Evolutionary conservation across 2,113 vertebrate species (phyloP).

Genomic region (Galbula dea): DNA sequence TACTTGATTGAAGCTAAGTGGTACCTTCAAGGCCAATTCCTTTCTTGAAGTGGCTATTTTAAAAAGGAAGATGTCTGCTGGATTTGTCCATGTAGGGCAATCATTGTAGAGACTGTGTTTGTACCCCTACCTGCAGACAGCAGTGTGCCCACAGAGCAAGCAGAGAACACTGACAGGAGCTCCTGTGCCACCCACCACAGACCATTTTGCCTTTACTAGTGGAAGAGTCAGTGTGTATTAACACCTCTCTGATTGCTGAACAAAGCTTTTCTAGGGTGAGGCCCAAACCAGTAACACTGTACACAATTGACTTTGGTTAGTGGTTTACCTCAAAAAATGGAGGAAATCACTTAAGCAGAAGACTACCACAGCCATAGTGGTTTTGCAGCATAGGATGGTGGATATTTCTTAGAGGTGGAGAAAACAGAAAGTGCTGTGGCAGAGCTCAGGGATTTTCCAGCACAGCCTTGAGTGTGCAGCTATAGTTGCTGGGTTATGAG

Average conservation of each 20-base stretch:
- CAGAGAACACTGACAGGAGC: not conserved
- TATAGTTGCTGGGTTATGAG: not conserved
- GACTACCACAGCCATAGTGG: not conserved
- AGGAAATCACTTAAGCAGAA: not conserved
- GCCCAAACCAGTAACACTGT: not conserved
- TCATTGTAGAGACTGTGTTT: not conserved
- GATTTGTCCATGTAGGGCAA: not conserved
- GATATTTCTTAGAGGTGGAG: not conserved
- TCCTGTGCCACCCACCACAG: not conserved
- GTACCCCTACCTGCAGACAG: not conserved
- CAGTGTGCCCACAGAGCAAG: rapidly evolving
- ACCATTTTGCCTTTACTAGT: not conserved
- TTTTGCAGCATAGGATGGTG: not conserved
- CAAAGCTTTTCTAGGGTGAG: not conserved
- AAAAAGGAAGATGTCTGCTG: not conserved
- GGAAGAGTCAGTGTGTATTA: not conserved
- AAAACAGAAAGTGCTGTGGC: not conserved
- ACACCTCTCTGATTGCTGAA: not conserved
- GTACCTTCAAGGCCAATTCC: not conserved
- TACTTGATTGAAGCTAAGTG: not conserved
- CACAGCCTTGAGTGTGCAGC: not conserved
- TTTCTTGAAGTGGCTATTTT: not conserved
- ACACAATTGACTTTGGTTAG: not conserved
- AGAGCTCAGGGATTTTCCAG: not conserved
- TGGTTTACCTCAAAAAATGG: constrained; percentile 46